Evolutionary conservation across 35 echinoderm and acorn worm genomes (phyloP).

Genomic region (Stichopus chloronotus): DNA sequence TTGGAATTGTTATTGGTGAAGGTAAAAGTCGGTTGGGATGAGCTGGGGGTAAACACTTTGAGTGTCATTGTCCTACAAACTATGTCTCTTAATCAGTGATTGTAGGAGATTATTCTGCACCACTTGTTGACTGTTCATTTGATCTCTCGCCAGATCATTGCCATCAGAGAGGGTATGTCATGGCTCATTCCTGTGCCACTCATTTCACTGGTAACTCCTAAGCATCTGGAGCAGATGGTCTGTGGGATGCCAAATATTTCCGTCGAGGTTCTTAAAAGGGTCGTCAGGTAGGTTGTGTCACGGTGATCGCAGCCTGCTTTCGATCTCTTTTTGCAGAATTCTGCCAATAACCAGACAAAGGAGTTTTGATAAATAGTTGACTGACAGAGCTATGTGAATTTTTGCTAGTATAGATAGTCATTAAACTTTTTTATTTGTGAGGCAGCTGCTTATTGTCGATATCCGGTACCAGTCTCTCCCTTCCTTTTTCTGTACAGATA

Average conservation of each 20-base stretch:
- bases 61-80: neutral
- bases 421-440: neutral
- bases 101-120: neutral
- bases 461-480: neutral
- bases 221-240: slow-evolving; percentile 95
- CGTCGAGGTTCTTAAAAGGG: slow-evolving; percentile 84
- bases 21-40: no score
- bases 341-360: neutral
- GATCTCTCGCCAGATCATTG: slow-evolving; percentile 17
- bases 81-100: no score
- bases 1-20: no score
- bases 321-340: slow-evolving; percentile 24
- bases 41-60: neutral
- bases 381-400: no score
- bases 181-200: slow-evolving; percentile 95
- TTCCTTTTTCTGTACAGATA: slow-evolving; percentile 56
- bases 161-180: slow-evolving; percentile 96
- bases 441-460: neutral
- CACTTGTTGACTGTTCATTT: neutral
- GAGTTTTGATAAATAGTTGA: no score
- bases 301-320: slow-evolving; percentile 50
- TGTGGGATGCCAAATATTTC: slow-evolving; percentile 98
- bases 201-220: slow-evolving; percentile 82
- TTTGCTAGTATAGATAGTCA: no score
- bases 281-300: slow-evolving; percentile 77